These are phyloP conservation scores for Oncopeltus fasciatus DNA, from an alignment of 1,140 invertebrate genomes.

Conservation along the genomic window DNA sequence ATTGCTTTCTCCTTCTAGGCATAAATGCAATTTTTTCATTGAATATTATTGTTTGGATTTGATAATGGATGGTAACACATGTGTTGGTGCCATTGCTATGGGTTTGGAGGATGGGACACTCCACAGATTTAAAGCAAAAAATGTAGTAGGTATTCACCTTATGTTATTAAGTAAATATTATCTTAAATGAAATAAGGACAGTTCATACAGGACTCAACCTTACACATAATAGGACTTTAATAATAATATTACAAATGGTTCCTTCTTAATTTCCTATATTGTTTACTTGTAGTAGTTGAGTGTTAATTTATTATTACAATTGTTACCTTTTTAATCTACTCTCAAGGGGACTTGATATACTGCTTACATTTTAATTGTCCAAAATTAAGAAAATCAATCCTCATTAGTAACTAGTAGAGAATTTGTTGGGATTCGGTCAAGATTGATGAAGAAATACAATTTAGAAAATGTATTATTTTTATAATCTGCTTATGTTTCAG, in stretches of 20 bases:
- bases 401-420: too few species aligned
- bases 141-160: conserved; percentile 47
- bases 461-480: too few species aligned
- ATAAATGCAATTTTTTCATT: conserved; percentile 68
- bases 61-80: conserved; percentile 56
- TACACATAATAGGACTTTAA: conserved; percentile 73
- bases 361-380: too few species aligned
- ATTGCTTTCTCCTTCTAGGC: conserved; percentile 40
- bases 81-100: conserved; percentile 56
- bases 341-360: too few species aligned
- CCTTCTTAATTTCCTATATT: conserved; percentile 67
- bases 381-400: too few species aligned
- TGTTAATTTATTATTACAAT: too few species aligned
- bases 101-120: conserved; percentile 67
- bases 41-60: conserved; percentile 75
- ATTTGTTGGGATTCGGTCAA: too few species aligned
- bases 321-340: too few species aligned
- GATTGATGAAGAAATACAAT: too few species aligned
- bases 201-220: too few species aligned
- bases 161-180: conserved; percentile 52
- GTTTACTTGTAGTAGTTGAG: too few species aligned
- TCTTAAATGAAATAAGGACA: conserved; percentile 74
- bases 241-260: conserved; percentile 58
- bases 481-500: too few species aligned
- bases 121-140: conserved; percentile 58